Base-by-base conservation (phyloP, 2,888 invertebrate species). In the Beris chalybata region DNA sequence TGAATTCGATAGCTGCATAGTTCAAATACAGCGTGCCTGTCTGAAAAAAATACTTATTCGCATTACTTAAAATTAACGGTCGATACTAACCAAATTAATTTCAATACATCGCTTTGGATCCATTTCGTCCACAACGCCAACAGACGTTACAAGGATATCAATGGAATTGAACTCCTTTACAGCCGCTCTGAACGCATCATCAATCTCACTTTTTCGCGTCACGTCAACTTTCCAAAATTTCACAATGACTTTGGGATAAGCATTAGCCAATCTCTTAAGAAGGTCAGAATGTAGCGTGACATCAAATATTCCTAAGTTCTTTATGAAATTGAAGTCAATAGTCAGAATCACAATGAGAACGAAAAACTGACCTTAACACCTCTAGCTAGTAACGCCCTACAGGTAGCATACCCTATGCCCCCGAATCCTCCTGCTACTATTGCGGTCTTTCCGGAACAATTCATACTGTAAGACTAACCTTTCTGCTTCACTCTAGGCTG, bases 211-310 rank as follows among this genome's bases (percentile, higher is more conserved):
- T 47, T 71, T 72, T 4, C 76, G 75, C 70, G 74, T 72, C 4
- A 79, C 71, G 59, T 79, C 76, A 54, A 77, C 73, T 59, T 76
- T 77, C 67, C 76, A 72, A 68, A 75, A 77, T 31, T 74, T 67
- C 4, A 78, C 70, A 32, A 77, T 75, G 0, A 73, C 72, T 12
- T 67, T 71, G 13, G 73, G 66, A 58, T 73, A 75, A 7, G 75
- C 71, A 0, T 74, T 73, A 70, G 78, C 76, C 11, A 79, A 72
- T 38, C 75, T 76, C 56, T 75, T 74, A 57, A 79, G 65, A 72
- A 76, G 73, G 70, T 78, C 78, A 44, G 73, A 72, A 69, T 79
- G 78, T 70, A 79, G 77, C 75, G 77, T 72, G 64, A 76, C 74
- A 54, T 76, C 73, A 70, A 74, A 73, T 13, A 79, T 74, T 65